A percentile compares a stretch with the other conserved stretches of the same genome.
These are phyloP conservation scores for Ciconia nigra DNA, from an alignment of 2,797 vertebrate genomes.

Conservation along the genomic window DNA sequence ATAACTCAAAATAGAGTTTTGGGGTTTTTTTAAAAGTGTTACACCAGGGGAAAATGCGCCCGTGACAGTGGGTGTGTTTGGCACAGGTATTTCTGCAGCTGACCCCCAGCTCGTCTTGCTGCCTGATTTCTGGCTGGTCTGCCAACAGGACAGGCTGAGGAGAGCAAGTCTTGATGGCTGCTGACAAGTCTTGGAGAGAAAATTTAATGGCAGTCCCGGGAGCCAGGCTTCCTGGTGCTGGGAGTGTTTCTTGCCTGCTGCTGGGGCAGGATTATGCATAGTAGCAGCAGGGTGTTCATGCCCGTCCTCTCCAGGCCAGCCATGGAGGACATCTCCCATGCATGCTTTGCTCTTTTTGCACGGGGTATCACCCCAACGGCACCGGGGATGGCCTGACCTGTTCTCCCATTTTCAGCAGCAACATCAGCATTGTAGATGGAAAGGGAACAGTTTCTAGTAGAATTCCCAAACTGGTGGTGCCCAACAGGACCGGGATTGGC, in stretches of 20 bases:
- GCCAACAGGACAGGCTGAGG: background rate
- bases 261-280: background rate
- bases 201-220: background rate
- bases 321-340: rapidly evolving
- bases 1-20: background rate
- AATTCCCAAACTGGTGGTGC: background rate
- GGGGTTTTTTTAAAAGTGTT: background rate
- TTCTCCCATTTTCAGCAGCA: background rate
- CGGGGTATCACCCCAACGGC: background rate
- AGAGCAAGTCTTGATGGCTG: background rate
- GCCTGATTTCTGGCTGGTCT: background rate
- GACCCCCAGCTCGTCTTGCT: background rate
- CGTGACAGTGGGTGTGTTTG: background rate
- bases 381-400: background rate
- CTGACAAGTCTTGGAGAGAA: background rate
- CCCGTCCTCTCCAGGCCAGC: background rate
- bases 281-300: background rate
- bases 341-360: background rate
- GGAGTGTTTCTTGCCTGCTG: background rate
- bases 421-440: background rate
- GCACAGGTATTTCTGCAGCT: background rate
- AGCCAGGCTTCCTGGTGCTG: rapidly evolving
- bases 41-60: background rate
- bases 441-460: background rate
- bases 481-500: background rate